Conservation (phyloP, 1,140 invertebrate species). For the Drosophila simulans region DNA sequence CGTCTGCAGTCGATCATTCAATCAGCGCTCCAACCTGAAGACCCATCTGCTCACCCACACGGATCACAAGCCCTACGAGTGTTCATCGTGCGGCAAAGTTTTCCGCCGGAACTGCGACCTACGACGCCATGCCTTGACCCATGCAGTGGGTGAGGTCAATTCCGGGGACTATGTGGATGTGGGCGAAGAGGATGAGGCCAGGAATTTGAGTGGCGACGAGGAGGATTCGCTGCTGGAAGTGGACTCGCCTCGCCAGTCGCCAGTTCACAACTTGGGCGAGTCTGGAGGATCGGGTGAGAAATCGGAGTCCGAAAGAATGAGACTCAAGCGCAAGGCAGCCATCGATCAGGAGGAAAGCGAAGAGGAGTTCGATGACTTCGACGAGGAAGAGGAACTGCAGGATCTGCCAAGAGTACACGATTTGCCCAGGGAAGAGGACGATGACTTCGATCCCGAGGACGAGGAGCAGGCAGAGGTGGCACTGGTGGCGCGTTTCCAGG, state of each 20-base stretch:
- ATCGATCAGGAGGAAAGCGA: conserved; percentile 76
- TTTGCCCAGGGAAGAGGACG: conserved; percentile 44
- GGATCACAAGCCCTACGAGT: conserved; percentile 97
- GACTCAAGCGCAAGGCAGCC: conserved; percentile 66
- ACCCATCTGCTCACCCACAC: conserved; percentile 98
- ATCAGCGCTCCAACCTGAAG: conserved; percentile 96
- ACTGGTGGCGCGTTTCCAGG: conserved; percentile 57
- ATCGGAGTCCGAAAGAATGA: conserved; percentile 61
- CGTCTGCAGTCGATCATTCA: conserved; percentile 94
- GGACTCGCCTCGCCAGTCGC: conserved; percentile 86
- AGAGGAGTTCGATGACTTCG: conserved; percentile 76
- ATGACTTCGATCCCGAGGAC: conserved; percentile 64
- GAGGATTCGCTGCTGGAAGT: conserved; percentile 87
- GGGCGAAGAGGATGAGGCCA: conserved; percentile 87
- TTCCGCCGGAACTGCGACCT: conserved; percentile 94
- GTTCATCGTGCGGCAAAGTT: conserved; percentile 94
- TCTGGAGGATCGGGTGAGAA: conserved; percentile 66
- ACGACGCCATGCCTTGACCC: conserved; percentile 92
- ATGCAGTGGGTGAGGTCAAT: conserved; percentile 92
- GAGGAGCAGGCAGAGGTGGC: conserved; percentile 68
- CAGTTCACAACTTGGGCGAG: conserved; percentile 85
- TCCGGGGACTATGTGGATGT: conserved; percentile 88
- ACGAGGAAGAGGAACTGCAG: conserved; percentile 78
- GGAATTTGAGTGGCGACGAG: conserved; percentile 85
- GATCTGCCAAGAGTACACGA: conserved; percentile 20